A percentile compares a stretch with the other conserved stretches of the same genome.
Conservation (phyloP, 2,113 vertebrate genomes). For the Daubentonia madagascariensis region DNA sequence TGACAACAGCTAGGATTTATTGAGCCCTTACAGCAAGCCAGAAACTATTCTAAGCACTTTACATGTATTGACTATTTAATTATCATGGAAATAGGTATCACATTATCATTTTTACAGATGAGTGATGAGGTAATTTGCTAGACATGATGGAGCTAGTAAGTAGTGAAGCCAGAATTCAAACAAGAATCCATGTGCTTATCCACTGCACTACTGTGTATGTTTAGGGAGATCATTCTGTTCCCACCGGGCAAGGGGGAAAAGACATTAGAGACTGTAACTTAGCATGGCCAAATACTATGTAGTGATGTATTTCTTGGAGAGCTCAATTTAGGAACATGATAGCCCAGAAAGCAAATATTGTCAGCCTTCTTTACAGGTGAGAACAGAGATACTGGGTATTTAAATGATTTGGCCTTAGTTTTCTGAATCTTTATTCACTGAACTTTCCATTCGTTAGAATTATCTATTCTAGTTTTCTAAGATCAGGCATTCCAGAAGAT, state of each 20-base stretch:
- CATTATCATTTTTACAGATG: constrained; percentile 1
- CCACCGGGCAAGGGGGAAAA: neutral
- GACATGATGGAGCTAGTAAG: neutral
- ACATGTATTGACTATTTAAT: neutral
- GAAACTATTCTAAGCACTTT: neutral
- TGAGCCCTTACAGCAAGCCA: neutral
- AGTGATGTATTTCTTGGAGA: neutral
- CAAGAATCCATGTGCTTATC: neutral
- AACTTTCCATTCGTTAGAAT: neutral
- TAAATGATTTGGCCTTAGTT: neutral
- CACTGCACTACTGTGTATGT: neutral
- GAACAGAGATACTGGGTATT: neutral
- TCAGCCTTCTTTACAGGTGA: neutral
- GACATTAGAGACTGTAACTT: neutral
- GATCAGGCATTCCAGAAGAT: neutral
- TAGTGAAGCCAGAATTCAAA: neutral
- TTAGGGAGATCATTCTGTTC: neutral
- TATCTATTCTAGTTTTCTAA: neutral
- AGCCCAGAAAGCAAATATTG: neutral
- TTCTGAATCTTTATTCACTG: neutral
- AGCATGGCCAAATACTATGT: neutral
- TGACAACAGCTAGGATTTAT: neutral
- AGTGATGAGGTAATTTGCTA: neutral
- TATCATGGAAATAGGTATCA: neutral
- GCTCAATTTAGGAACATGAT: neutral